Percentiles rank a stretch among this genome's conserved stretches.
phyloP scores from a whole-genome alignment of 2,113 vertebrate species.

The Cyphomyrus plagiostoma region DNA sequence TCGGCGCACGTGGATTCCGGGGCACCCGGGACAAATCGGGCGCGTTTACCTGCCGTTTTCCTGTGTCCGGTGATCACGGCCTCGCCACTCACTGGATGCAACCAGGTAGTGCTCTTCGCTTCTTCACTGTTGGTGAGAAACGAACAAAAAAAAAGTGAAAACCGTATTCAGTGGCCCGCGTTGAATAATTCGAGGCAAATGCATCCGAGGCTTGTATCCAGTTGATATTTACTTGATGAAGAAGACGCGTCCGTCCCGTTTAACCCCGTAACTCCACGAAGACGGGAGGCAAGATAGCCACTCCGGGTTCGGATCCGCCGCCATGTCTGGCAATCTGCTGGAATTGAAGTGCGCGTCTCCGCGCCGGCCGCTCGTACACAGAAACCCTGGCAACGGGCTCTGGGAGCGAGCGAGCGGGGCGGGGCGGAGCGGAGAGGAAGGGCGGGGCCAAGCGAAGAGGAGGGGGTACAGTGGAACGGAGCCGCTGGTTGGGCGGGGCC shows the following conservation, averaged over 20 bases:
- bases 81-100: constrained; percentile 87
- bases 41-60: constrained; percentile 73
- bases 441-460: constrained; percentile 13
- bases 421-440: constrained; percentile 14
- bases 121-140: constrained; percentile 65
- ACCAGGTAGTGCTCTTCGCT: constrained; percentile 94
- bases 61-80: constrained; percentile 83
- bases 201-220: constrained; percentile 26
- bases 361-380: constrained; percentile 34
- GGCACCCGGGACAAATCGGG: background rate
- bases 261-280: constrained; percentile 77
- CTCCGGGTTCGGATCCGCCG: constrained; percentile 77
- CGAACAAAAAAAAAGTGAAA: constrained; percentile 34
- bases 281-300: constrained; percentile 76
- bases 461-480: constrained; percentile 1
- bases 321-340: constrained; percentile 64
- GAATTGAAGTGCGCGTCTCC: constrained; percentile 47
- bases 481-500: background rate
- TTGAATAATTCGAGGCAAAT: constrained; percentile 25
- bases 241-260: constrained; percentile 77
- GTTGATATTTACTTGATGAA: constrained; percentile 76
- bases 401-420: background rate
- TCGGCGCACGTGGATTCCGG: background rate
- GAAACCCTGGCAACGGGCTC: constrained; percentile 23
- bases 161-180: constrained; percentile 24